These are phyloP conservation scores for Apostichopus californicus DNA, from an alignment of 35 echinoderm and acorn worm genomes.

Conservation along the genomic window DNA sequence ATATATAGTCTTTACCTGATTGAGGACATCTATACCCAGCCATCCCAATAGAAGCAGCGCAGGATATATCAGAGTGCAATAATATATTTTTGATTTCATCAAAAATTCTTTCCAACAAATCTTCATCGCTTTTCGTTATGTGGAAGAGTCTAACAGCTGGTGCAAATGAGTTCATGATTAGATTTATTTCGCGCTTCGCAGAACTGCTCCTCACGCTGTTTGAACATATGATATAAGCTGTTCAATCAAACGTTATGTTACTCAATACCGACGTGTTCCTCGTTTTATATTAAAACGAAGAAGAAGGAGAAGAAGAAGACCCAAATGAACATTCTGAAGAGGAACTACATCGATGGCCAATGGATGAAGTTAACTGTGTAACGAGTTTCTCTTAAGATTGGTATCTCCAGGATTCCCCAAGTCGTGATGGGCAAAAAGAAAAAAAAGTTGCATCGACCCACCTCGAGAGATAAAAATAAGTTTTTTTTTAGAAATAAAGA, in stretches of 20 bases:
- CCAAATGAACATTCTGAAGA: background rate
- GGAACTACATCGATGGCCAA: background rate
- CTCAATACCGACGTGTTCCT: background rate
- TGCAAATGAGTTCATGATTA: slow-evolving; percentile 46
- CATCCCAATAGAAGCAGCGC: background rate
- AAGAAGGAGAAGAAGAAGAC: too few species aligned
- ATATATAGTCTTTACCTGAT: too few species aligned
- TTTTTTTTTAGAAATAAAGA: too few species aligned
- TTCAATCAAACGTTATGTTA: slow-evolving; percentile 24
- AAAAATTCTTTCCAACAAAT: background rate
- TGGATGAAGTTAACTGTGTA: slow-evolving; percentile 1
- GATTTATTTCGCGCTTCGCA: slow-evolving; percentile 30
- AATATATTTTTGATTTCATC: background rate
- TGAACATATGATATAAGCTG: slow-evolving; percentile 31
- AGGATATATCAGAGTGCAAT: background rate
- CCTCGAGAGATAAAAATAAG: too few species aligned
- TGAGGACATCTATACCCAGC: too few species aligned
- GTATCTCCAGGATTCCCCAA: background rate
- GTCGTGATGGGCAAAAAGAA: too few species aligned
- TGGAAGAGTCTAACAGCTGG: slow-evolving; percentile 28
- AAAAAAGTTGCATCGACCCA: too few species aligned
- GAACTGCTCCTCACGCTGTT: slow-evolving; percentile 33
- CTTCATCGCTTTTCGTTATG: background rate
- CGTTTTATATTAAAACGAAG: background rate
- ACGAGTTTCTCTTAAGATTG: background rate